Evolutionary conservation across 2,113 vertebrate species (phyloP).

Genomic region (Setophaga petechia): DNA sequence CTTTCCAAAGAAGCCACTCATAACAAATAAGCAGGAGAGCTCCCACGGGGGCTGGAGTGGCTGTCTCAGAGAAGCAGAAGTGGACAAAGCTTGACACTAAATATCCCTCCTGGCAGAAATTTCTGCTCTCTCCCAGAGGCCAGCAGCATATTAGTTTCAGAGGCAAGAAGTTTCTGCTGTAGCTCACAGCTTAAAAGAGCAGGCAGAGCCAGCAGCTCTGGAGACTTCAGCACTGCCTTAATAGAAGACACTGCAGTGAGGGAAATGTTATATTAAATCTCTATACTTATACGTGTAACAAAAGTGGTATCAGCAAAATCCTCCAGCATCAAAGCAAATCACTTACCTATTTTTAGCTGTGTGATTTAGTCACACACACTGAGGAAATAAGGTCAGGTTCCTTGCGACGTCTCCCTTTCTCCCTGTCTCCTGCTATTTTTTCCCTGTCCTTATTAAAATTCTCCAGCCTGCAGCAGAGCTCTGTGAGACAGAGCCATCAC

Average conservation of each 20-base stretch:
- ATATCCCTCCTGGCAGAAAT: not conserved
- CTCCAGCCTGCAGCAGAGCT: slow-evolving; percentile 51
- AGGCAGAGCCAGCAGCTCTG: not conserved
- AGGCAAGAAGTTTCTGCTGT: not conserved
- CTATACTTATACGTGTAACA: slow-evolving; percentile 67
- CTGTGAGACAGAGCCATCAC: not conserved
- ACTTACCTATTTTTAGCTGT: slow-evolving; percentile 65
- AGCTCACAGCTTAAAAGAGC: slow-evolving; percentile 21
- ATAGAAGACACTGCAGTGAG: slow-evolving; percentile 15
- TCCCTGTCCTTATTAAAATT: slow-evolving; percentile 60
- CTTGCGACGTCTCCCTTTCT: slow-evolving; percentile 12
- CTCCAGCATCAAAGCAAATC: slow-evolving; percentile 69
- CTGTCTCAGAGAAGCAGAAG: not conserved
- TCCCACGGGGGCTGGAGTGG: not conserved
- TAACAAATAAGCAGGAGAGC: not conserved
- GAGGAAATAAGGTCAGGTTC: slow-evolving; percentile 69
- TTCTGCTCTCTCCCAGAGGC: not conserved
- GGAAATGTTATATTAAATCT: slow-evolving; percentile 68
- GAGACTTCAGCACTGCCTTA: slow-evolving; percentile 33
- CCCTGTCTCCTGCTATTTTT: slow-evolving; percentile 20
- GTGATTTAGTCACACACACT: slow-evolving; percentile 57
- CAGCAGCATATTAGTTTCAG: not conserved
- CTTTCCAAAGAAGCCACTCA: not conserved
- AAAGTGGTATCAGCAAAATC: slow-evolving; percentile 69
- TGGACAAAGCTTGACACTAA: not conserved